Evolutionary conservation across 2,113 vertebrate genomes (phyloP).

Genomic region (Chionis minor): DNA sequence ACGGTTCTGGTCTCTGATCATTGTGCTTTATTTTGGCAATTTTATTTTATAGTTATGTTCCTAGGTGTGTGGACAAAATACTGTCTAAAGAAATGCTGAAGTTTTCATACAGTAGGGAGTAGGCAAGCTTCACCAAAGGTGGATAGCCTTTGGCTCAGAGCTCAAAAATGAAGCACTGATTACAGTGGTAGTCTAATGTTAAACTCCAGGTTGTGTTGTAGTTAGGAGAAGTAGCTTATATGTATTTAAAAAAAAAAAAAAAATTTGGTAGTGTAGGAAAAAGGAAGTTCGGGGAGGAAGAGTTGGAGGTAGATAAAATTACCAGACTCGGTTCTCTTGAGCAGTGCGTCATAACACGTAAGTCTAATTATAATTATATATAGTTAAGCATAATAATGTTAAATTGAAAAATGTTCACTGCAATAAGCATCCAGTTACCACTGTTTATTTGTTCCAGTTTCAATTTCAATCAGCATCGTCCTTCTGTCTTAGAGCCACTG

Average conservation of each 20-base stretch:
- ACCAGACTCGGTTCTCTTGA: background rate
- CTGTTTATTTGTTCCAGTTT: background rate
- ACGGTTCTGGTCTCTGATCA: background rate
- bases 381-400: background rate
- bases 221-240: background rate
- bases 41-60: background rate
- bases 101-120: background rate
- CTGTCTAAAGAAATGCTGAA: background rate
- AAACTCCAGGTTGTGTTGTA: background rate
- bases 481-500: background rate
- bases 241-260: no score
- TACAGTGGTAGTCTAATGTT: background rate
- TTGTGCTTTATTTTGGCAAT: background rate
- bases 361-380: background rate
- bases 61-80: background rate
- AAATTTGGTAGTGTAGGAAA: background rate
- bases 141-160: background rate
- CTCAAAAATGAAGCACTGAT: background rate
- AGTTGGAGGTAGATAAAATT: background rate
- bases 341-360: accelerated
- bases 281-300: background rate
- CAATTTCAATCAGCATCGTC: background rate
- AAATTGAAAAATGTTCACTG: background rate
- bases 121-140: background rate
- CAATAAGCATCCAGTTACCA: background rate